These are phyloP conservation scores for Phania funesta DNA, from an alignment of 2,888 invertebrate species.

Conservation along the genomic window DNA sequence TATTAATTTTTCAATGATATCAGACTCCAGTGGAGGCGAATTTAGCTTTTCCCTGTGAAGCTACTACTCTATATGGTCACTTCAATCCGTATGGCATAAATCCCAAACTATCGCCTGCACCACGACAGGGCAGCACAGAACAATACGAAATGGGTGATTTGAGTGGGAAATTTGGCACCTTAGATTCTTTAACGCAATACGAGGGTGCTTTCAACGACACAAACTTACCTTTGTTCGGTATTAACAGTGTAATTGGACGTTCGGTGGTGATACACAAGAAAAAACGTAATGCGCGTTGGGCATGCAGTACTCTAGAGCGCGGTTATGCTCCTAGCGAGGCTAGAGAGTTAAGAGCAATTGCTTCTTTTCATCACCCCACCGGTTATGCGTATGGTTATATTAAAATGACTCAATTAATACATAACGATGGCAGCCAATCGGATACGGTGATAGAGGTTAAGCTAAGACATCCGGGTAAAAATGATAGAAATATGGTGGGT, in stretches of 20 bases:
- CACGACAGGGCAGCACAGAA: conserved; percentile 87
- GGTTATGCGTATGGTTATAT: conserved; percentile 92
- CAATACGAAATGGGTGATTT: conserved; percentile 93
- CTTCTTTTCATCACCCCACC: conserved; percentile 93
- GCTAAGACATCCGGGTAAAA: conserved; percentile 91
- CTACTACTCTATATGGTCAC: conserved; percentile 89
- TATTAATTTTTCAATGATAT: conserved; percentile 60
- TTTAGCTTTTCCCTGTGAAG: conserved; percentile 93
- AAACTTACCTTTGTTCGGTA: conserved; percentile 89
- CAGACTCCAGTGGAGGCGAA: conserved; percentile 91
- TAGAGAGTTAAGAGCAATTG: conserved; percentile 91
- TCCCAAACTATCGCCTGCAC: conserved; percentile 83
- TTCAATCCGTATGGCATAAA: conserved; percentile 92
- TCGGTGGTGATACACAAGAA: conserved; percentile 91
- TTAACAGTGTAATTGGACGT: conserved; percentile 90
- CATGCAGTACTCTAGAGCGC: conserved; percentile 91
- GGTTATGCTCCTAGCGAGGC: conserved; percentile 94
- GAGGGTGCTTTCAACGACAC: conserved; percentile 88
- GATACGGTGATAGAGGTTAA: conserved; percentile 95
- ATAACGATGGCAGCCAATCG: conserved; percentile 91
- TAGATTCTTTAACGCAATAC: conserved; percentile 84
- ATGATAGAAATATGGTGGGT: conserved; percentile 89
- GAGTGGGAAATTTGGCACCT: conserved; percentile 91
- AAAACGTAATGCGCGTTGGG: conserved; percentile 86
- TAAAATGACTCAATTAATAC: conserved; percentile 92